Conservation (phyloP, 2,888 invertebrate genomes). For the Mayetiola destructor region DNA sequence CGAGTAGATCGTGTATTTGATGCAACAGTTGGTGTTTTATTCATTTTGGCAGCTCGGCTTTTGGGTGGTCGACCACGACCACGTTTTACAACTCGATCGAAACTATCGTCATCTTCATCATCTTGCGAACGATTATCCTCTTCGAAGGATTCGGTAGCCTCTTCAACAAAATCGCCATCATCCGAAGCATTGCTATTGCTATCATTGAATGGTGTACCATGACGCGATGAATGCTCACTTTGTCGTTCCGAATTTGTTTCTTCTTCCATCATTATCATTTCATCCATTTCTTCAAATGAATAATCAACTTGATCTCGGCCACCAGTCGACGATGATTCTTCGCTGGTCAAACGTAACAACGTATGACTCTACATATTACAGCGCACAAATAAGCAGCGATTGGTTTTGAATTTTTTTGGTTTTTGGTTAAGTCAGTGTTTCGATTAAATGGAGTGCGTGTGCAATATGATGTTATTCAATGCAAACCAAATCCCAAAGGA, state of each 20-base stretch:
- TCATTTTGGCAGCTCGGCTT: neutral
- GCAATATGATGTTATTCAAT: slow-evolving; percentile 1
- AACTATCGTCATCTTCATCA: neutral
- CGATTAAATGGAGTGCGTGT: slow-evolving; percentile 2
- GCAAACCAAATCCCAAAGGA: too few species aligned
- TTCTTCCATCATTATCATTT: neutral
- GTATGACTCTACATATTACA: neutral
- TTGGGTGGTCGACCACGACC: slow-evolving; percentile 1
- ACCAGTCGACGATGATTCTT: neutral
- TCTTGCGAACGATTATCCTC: too few species aligned
- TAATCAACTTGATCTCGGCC: neutral
- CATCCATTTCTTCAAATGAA: neutral
- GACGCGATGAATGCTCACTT: neutral
- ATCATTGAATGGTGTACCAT: neutral
- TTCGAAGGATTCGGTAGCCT: neutral
- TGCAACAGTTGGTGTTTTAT: neutral
- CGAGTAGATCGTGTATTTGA: neutral
- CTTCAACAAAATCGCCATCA: neutral
- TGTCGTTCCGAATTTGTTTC: neutral
- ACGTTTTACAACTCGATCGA: neutral
- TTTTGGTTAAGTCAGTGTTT: neutral
- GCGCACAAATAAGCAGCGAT: neutral
- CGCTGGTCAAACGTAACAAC: neutral
- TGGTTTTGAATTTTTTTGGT: neutral
- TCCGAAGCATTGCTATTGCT: neutral